Base-by-base conservation (phyloP, 2,888 invertebrate genomes). In the Acleris cristana region DNA sequence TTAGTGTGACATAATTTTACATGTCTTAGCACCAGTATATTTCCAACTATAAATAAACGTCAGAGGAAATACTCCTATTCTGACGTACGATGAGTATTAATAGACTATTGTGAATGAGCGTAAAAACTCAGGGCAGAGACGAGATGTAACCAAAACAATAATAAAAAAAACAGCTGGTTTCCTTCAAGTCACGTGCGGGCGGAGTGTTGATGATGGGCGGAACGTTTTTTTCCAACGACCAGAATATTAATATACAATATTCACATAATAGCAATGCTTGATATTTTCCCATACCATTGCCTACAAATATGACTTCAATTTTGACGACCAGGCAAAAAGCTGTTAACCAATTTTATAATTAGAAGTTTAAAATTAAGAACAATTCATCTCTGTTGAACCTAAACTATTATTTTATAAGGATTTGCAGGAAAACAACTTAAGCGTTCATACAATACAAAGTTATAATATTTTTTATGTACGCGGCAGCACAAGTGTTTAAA, bases 71-170 rank as follows among this genome's bases (percentile, higher is more conserved):
- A 63, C 49, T 61, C 59, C 44, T 65, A 57, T 62, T 53, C 64
- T 56, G 34, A 45, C 23, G 55, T 60, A 45, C 55, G n/a, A 16
- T 3, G 44, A n/a, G 18, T 66, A 66, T 66, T 57, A 56, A 30
- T 66, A 66, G 66, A 45, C n/a, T 40, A 51, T 56, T 8, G 51
- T 57, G 61, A 61, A 61, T 61, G 65, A 61, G 40, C 30, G 48
- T 63, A 48, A 40, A 51, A 44, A 48, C 59, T 34, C 26, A 23
- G 30, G 26, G 51, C 16, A 12, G 14, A 51, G 19, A 45, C 30
- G 53, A 21, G 34, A 26, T 21, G 40, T 49, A 54, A 60, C 19
- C 44, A 57, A 66, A 48, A 57, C 16, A 30, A 18, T 4, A 19
- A 23, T n/a, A 57, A 66, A 61, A 66, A 61, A 59, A 45, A 18